Percentiles rank a stretch among this genome's conserved stretches.
Evolutionary conservation across 2,113 vertebrate species (phyloP).

Genomic region (Picathartes gymnocephalus): DNA sequence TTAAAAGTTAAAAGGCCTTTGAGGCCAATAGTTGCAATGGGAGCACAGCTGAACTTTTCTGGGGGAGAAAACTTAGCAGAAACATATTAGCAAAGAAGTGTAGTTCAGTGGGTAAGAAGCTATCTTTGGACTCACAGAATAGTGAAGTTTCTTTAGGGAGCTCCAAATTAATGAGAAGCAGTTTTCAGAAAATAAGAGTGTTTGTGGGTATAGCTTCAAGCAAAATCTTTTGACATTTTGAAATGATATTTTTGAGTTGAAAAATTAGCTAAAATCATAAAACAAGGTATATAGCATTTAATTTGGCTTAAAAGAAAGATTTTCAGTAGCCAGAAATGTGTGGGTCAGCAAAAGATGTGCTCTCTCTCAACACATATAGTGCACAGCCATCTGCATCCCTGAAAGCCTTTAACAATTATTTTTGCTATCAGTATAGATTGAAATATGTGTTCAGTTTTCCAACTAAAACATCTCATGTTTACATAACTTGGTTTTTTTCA

Average conservation of each 20-base stretch:
- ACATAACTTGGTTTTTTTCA: background rate
- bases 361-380: background rate
- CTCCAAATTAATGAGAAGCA: background rate
- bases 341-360: background rate
- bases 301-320: background rate
- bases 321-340: background rate
- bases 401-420: background rate
- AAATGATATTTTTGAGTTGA: background rate
- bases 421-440: background rate
- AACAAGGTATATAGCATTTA: background rate
- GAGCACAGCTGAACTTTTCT: background rate
- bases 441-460: slow-evolving; percentile 20
- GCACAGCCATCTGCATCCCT: background rate
- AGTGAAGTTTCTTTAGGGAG: background rate
- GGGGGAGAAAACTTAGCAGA: background rate
- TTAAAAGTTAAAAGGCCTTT: slow-evolving; percentile 28
- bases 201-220: background rate
- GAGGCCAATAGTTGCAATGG: background rate
- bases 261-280: background rate
- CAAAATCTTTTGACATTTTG: background rate
- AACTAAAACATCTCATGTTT: background rate
- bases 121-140: background rate
- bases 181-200: background rate
- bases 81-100: background rate
- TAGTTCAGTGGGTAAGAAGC: background rate